phyloP scores from a whole-genome alignment of 2,113 vertebrate genomes.

The Halichoerus grypus region DNA sequence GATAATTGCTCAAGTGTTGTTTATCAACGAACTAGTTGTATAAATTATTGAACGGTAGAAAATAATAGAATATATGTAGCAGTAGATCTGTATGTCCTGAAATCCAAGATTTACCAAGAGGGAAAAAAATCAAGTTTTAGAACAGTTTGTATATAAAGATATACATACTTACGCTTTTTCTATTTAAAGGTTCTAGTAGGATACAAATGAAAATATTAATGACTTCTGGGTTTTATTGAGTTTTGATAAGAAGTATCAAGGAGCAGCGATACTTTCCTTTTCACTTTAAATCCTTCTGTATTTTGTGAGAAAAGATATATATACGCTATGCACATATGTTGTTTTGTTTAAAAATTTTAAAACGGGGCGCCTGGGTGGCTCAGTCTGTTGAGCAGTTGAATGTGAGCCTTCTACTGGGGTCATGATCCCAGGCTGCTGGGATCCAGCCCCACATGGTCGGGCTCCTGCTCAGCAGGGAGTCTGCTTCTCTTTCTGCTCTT shows the following conservation, averaged over 20 bases:
- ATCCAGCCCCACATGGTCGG: background rate
- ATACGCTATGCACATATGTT: background rate
- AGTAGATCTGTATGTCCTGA: background rate
- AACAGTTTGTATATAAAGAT: background rate
- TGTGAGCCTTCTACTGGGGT: background rate
- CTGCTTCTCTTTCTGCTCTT: background rate
- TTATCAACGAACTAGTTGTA: background rate
- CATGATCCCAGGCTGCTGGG: background rate
- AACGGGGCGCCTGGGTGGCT: background rate
- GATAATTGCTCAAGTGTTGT: background rate
- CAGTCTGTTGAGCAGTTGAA: background rate
- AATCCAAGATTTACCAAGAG: background rate
- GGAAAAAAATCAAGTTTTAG: background rate
- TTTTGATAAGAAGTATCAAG: slow-evolving; percentile 29
- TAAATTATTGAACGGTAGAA: background rate
- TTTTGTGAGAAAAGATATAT: background rate
- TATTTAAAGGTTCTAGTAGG: background rate
- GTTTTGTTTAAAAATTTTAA: background rate
- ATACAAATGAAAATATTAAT: slow-evolving; percentile 3
- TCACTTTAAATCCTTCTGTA: background rate
- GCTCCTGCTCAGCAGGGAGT: background rate
- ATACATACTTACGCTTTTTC: background rate
- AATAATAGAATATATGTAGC: background rate
- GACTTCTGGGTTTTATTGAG: background rate
- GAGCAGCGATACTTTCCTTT: background rate